A percentile compares a stretch with the other conserved stretches of the same genome.
These are phyloP conservation scores for Calyptommatus sinebrachiatus DNA, from an alignment of 2,113 vertebrate genomes.

Conservation along the genomic window DNA sequence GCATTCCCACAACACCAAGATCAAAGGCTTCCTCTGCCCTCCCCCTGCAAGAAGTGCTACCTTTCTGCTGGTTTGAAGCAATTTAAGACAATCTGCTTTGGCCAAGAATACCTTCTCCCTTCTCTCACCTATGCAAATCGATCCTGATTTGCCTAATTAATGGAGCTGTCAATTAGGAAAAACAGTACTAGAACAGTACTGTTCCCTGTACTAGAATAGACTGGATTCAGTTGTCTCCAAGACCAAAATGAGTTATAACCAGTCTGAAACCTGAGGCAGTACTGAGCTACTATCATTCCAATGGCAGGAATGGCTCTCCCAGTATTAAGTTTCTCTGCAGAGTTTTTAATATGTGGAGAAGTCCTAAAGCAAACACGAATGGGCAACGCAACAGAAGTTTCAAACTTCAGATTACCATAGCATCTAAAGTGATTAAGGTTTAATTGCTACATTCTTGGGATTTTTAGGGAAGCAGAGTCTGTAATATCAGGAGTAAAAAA, in stretches of 20 bases:
- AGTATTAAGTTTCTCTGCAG: conserved; percentile 5
- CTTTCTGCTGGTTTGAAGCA: conserved; percentile 1
- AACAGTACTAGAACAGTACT: too few relatives aligned
- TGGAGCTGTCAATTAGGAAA: not conserved
- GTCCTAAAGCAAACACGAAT: not conserved
- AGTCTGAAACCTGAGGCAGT: conserved; percentile 4
- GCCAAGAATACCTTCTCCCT: not conserved
- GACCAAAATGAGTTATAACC: not conserved
- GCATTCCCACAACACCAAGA: conserved; percentile 26
- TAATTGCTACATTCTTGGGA: not conserved
- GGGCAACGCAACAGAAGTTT: not conserved
- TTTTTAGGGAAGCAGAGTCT: not conserved
- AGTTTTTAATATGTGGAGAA: not conserved
- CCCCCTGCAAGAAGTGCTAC: not conserved
- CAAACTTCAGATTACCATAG: not conserved
- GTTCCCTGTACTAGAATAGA: not conserved
- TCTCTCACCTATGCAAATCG: not conserved
- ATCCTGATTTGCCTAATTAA: not conserved
- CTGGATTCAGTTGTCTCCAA: not conserved
- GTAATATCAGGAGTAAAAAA: not conserved
- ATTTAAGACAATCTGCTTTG: not conserved
- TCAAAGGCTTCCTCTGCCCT: conserved; percentile 3
- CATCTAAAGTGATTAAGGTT: not conserved
- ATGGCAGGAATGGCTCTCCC: conserved; percentile 6
- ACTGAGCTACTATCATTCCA: not conserved